Conservation (phyloP, 2,888 invertebrate species). For the Hesperia comma region DNA sequence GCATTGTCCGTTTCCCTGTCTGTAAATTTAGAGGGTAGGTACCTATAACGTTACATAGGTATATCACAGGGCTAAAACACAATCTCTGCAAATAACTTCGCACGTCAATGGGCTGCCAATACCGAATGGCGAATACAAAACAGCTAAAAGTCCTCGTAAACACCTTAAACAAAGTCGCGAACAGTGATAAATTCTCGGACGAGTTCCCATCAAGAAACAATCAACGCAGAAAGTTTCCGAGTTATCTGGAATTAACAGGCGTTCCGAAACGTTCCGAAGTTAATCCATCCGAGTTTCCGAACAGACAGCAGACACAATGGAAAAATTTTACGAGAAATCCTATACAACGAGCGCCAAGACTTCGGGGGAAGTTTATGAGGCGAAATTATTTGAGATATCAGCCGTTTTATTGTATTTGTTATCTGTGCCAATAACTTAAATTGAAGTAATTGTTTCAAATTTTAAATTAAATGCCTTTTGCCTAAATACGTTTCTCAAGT, state of each 20-base stretch:
- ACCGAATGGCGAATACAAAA: background rate
- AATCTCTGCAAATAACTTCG: background rate
- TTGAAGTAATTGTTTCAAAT: background rate
- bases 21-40: no score
- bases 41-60: no score
- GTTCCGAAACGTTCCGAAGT: slow-evolving; percentile 49
- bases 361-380: slow-evolving; percentile 4
- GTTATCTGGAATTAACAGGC: slow-evolving; percentile 65
- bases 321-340: slow-evolving; percentile 28
- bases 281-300: slow-evolving; percentile 41
- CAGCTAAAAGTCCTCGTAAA: slow-evolving; percentile 32
- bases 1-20: no score
- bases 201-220: slow-evolving; percentile 58
- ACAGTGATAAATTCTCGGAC: slow-evolving; percentile 49
- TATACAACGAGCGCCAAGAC: slow-evolving; percentile 5
- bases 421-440: slow-evolving; percentile 13
- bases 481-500: background rate
- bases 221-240: slow-evolving; percentile 56
- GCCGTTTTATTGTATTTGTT: slow-evolving; percentile 11
- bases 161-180: slow-evolving; percentile 33
- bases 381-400: slow-evolving; percentile 15
- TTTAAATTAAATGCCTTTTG: background rate
- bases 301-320: slow-evolving; percentile 37
- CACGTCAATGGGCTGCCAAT: slow-evolving; percentile 22
- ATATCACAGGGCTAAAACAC: background rate